Conservation (phyloP, 2,888 invertebrate species). For the Incurvaria masculella region DNA sequence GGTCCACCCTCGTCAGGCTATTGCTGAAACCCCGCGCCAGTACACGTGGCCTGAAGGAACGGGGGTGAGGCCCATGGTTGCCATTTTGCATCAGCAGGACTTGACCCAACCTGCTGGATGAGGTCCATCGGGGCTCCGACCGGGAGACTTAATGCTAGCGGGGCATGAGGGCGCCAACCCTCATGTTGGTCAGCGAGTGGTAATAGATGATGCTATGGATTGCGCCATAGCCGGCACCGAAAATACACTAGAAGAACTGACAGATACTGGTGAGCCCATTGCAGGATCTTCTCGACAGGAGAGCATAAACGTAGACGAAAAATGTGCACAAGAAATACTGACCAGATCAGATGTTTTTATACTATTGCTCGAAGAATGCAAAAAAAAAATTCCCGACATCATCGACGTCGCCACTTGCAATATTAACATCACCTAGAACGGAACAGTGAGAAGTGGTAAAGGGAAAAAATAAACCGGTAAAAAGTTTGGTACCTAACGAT, state of each 20-base stretch:
- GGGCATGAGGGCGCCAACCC: constrained; percentile 18
- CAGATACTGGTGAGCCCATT: too few relatives aligned
- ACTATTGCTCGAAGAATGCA: too few relatives aligned
- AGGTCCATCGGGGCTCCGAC: constrained; percentile 16
- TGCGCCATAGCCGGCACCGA: constrained; percentile 8
- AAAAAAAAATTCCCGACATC: too few relatives aligned
- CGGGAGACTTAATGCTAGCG: constrained; percentile 16
- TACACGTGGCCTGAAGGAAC: constrained; percentile 8
- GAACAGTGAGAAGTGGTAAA: too few relatives aligned
- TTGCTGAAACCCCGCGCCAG: constrained; percentile 10
- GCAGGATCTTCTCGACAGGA: too few relatives aligned
- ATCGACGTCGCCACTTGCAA: too few relatives aligned
- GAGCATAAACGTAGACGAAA: too few relatives aligned
- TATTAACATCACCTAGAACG: too few relatives aligned
- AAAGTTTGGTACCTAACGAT: too few relatives aligned
- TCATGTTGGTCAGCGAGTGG: constrained; percentile 12
- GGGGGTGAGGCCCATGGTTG: constrained; percentile 12
- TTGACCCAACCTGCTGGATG: constrained; percentile 14
- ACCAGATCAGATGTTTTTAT: too few relatives aligned
- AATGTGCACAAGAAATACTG: too few relatives aligned
- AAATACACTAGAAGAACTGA: background rate
- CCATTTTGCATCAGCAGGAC: constrained; percentile 13
- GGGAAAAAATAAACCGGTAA: too few relatives aligned
- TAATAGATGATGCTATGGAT: constrained; percentile 10
- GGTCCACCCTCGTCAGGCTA: constrained; percentile 13